These are phyloP conservation scores for Charina bottae DNA, from an alignment of 2,113 vertebrate species.

Conservation along the genomic window DNA sequence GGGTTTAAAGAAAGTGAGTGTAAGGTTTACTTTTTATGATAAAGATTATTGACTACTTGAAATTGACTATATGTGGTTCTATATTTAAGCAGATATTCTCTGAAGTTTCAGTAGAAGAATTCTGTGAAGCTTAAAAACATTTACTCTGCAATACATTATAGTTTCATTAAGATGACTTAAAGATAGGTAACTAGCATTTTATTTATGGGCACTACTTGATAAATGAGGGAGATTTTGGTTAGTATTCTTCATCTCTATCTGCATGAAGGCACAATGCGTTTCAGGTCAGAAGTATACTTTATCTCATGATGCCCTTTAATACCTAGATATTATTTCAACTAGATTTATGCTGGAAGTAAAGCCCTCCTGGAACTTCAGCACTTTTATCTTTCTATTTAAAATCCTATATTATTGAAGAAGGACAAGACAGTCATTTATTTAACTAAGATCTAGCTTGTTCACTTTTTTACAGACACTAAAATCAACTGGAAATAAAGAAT, in stretches of 20 bases:
- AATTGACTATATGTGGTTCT: background rate
- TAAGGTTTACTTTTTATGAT: background rate
- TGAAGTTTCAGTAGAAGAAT: slow-evolving; percentile 20
- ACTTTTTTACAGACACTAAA: slow-evolving; percentile 49
- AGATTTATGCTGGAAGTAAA: slow-evolving; percentile 62
- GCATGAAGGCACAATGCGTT: slow-evolving; percentile 55
- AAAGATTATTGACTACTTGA: background rate
- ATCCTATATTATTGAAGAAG: slow-evolving; percentile 30
- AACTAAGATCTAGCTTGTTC: slow-evolving; percentile 44
- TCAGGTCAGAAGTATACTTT: slow-evolving; percentile 48
- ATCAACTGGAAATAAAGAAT: slow-evolving; percentile 1
- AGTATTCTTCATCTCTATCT: slow-evolving; percentile 57
- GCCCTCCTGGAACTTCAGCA: slow-evolving; percentile 46
- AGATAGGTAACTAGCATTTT: slow-evolving; percentile 45
- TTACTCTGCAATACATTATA: slow-evolving; percentile 18
- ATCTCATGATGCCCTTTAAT: slow-evolving; percentile 39
- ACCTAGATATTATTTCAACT: slow-evolving; percentile 55
- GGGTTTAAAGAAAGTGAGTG: background rate
- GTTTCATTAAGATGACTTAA: slow-evolving; percentile 40
- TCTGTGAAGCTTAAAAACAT: slow-evolving; percentile 34
- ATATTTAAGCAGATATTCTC: background rate
- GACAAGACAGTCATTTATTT: slow-evolving; percentile 41
- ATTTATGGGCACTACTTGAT: slow-evolving; percentile 42
- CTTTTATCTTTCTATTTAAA: slow-evolving; percentile 60
- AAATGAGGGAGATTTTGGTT: slow-evolving; percentile 53